Evolutionary conservation across 2,797 vertebrate genomes (phyloP).

Genomic region (Mycteria americana): DNA sequence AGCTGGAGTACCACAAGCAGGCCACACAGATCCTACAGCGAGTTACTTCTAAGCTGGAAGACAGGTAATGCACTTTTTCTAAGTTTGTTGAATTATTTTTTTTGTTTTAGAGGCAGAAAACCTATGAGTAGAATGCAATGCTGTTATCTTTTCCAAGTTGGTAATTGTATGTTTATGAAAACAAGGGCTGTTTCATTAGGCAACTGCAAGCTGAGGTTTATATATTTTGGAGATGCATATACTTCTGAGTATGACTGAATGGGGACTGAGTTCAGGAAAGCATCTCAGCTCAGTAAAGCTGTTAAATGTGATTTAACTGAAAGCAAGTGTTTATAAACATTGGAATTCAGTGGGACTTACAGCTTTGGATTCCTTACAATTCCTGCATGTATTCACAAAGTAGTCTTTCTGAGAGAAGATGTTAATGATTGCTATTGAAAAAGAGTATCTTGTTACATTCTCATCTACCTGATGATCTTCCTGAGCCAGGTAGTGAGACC

Average conservation of each 20-base stretch:
- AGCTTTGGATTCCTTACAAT: not conserved
- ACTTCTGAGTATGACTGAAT: not conserved
- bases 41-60: conserved; percentile 90
- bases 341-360: not conserved
- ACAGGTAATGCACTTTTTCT: conserved; percentile 77
- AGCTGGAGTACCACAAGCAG: conserved; percentile 95
- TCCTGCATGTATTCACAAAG: not conserved
- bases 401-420: not conserved
- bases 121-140: not conserved
- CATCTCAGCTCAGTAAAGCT: not conserved
- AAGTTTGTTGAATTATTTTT: not conserved
- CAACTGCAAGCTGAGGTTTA: not conserved
- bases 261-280: not conserved
- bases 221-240: not conserved
- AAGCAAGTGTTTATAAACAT: not conserved
- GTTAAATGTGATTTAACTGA: not conserved
- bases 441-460: not conserved
- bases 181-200: not conserved
- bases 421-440: not conserved
- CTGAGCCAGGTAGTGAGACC: not conserved
- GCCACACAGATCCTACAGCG: conserved; percentile 91
- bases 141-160: not conserved
- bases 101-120: not conserved
- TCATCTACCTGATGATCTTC: not conserved
- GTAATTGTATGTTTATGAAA: not conserved